These are phyloP conservation scores for Neodon shergylaensis DNA, from an alignment of 2,113 vertebrate genomes.

Conservation along the genomic window DNA sequence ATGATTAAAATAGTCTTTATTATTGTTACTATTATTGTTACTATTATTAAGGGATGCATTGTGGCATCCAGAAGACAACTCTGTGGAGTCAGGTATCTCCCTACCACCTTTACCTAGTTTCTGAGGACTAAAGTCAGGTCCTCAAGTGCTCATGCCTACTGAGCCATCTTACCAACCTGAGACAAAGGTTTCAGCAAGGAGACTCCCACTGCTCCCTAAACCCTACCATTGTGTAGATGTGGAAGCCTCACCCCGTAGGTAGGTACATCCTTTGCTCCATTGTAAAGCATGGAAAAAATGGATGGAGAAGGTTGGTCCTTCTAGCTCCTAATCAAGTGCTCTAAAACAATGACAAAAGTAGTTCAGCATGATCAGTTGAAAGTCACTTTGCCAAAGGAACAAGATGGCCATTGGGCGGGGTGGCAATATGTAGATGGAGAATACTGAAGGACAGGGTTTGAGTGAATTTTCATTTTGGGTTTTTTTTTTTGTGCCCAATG, in stretches of 20 bases:
- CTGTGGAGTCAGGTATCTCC: background rate
- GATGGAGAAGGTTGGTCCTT: slow-evolving; percentile 6
- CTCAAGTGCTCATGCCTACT: background rate
- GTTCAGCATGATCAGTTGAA: slow-evolving; percentile 18
- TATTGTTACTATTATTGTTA: background rate
- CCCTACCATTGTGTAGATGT: slow-evolving; percentile 15
- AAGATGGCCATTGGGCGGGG: background rate
- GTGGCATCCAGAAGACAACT: background rate
- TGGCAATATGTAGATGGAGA: background rate
- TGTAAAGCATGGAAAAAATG: background rate
- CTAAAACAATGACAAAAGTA: slow-evolving; percentile 41
- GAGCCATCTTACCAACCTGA: background rate
- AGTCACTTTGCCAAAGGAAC: slow-evolving; percentile 33
- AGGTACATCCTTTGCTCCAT: background rate
- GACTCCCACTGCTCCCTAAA: background rate
- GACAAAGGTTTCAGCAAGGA: background rate
- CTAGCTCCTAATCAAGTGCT: slow-evolving; percentile 25
- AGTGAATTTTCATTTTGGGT: background rate
- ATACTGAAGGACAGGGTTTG: background rate
- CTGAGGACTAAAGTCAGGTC: background rate
- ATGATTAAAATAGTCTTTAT: background rate
- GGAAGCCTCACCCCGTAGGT: background rate
- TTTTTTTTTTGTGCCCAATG: background rate
- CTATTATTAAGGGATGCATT: background rate
- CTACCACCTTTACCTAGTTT: background rate